phyloP scores from a whole-genome alignment of 64 coral and sea anemone genomes.

The Pachyseris speciosa region DNA sequence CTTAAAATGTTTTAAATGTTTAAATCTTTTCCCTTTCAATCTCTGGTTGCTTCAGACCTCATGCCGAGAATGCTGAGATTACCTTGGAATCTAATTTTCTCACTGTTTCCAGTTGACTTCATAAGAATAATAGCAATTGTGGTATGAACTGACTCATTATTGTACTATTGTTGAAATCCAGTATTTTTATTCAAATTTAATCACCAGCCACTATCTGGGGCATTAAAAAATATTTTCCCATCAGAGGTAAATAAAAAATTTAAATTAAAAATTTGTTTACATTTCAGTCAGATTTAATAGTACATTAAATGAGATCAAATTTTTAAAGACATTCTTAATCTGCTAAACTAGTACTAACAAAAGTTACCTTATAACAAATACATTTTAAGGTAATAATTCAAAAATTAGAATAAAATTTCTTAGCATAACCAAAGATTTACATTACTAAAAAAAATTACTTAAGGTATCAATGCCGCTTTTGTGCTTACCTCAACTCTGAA shows the following conservation, averaged over 20 bases:
- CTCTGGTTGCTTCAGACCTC: neutral
- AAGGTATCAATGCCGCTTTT: too few relatives aligned
- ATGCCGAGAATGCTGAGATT: neutral
- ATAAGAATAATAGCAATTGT: neutral
- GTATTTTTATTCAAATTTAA: neutral
- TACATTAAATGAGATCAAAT: neutral
- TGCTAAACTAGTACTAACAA: neutral
- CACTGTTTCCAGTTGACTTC: neutral
- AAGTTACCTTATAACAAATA: too few relatives aligned
- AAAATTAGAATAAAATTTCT: too few relatives aligned
- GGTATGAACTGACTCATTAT: too few relatives aligned
- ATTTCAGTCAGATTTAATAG: neutral
- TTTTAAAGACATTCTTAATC: neutral
- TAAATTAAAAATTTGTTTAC: neutral
- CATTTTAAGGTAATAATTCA: too few relatives aligned
- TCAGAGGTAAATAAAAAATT: neutral
- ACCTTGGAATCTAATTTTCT: neutral
- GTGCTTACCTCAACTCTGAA: too few relatives aligned
- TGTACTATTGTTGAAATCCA: neutral
- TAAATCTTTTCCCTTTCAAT: neutral
- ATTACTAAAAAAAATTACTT: too few relatives aligned
- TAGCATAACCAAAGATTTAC: too few relatives aligned
- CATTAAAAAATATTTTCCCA: neutral
- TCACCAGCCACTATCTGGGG: neutral
- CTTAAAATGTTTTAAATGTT: neutral